A percentile compares a stretch with the other conserved stretches of the same genome.
Conservation (phyloP, 2,888 invertebrate species). For the Bimastos eiseni region DNA sequence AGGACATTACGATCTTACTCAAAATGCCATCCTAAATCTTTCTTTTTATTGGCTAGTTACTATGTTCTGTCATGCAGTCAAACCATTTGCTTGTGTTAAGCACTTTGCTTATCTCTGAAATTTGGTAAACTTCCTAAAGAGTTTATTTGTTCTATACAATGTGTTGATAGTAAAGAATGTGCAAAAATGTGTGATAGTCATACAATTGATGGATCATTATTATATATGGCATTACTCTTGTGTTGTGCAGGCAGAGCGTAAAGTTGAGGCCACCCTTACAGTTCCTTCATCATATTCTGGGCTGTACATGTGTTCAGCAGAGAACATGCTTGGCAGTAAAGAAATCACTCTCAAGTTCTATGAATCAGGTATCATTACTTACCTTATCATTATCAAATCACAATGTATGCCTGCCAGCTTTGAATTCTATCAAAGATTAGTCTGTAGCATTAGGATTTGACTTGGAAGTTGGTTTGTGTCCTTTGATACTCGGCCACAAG, state of each 20-base stretch:
- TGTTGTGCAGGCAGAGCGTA: neutral
- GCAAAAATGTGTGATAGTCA: neutral
- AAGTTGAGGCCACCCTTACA: neutral
- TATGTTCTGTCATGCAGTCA: too few species aligned
- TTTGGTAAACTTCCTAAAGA: neutral
- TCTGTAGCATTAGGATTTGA: neutral
- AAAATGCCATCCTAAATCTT: too few species aligned
- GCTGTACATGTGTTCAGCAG: neutral
- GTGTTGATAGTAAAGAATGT: neutral
- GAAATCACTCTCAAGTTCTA: conserved; percentile 7
- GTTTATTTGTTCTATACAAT: neutral
- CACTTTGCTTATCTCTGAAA: neutral
- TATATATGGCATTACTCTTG: neutral
- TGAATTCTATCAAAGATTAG: neutral
- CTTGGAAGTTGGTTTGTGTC: neutral
- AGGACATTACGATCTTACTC: neutral
- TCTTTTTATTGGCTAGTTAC: too few species aligned
- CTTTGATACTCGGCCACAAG: neutral
- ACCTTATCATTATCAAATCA: neutral
- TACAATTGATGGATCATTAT: neutral
- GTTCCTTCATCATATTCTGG: neutral
- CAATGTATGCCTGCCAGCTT: neutral
- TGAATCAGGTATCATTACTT: neutral
- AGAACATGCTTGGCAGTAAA: neutral
- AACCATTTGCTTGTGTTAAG: neutral